Evolutionary conservation across 2,113 vertebrate species (phyloP).

Genomic region (Barbus barbus): DNA sequence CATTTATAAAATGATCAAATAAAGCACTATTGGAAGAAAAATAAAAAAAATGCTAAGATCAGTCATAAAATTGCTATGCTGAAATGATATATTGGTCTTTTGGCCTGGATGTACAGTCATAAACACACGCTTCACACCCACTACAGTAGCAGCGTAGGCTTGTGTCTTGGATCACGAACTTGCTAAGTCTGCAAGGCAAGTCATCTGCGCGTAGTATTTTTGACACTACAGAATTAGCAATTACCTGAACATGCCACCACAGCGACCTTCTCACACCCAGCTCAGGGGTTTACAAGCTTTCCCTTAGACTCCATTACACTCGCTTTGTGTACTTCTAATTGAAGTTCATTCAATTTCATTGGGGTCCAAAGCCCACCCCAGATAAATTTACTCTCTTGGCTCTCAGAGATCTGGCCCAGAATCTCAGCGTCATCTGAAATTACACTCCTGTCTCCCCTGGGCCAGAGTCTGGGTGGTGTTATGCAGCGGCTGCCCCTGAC

Average conservation of each 20-base stretch:
- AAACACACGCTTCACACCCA: neutral
- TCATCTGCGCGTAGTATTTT: neutral
- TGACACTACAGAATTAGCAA: neutral
- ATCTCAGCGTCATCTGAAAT: slow-evolving; percentile 41
- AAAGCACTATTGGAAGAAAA: too few relatives aligned
- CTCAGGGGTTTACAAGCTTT: slow-evolving; percentile 47
- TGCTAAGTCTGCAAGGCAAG: neutral
- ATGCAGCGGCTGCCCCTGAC: slow-evolving; percentile 13
- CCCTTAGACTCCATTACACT: slow-evolving; percentile 48
- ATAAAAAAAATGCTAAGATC: too few relatives aligned
- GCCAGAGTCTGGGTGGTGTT: slow-evolving; percentile 16
- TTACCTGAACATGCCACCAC: slow-evolving; percentile 1
- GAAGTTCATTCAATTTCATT: slow-evolving; percentile 42
- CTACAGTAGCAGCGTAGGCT: neutral
- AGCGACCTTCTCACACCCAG: slow-evolving; percentile 26
- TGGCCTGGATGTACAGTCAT: neutral
- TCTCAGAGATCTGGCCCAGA: slow-evolving; percentile 14
- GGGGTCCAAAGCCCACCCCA: slow-evolving; percentile 20
- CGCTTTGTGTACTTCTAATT: slow-evolving; percentile 47
- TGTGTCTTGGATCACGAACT: neutral
- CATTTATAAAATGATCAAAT: too few relatives aligned
- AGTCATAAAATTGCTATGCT: neutral
- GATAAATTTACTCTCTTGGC: slow-evolving; percentile 38
- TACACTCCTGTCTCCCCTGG: slow-evolving; percentile 26
- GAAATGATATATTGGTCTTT: neutral